Evolutionary conservation across 2,113 vertebrate genomes (phyloP).

Genomic region (Chloroceryle aenea): DNA sequence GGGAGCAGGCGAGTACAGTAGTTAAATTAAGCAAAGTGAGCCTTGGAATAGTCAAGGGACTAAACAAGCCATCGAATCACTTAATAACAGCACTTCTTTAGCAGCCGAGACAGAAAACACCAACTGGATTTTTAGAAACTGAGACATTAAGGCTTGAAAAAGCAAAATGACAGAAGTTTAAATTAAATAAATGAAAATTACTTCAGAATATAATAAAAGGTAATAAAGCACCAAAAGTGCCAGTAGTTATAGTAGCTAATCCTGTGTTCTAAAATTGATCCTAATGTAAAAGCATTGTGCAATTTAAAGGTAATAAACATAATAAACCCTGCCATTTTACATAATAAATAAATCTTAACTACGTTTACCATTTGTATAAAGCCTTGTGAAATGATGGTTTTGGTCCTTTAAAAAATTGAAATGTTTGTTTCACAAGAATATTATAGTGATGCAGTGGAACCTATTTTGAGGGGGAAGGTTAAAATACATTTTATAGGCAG

Average conservation of each 20-base stretch:
- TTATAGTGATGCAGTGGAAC: constrained; percentile 23
- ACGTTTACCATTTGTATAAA: constrained; percentile 22
- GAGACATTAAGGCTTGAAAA: constrained; percentile 47
- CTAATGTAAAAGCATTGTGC: constrained; percentile 62
- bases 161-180: constrained; percentile 37
- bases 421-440: constrained; percentile 43
- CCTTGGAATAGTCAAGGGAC: constrained; percentile 61
- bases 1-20: constrained; percentile 36
- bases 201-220: constrained; percentile 66
- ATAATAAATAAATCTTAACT: constrained; percentile 69
- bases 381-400: not conserved
- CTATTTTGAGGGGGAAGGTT: constrained; percentile 10
- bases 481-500: constrained; percentile 14
- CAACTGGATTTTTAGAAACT: constrained; percentile 32
- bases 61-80: constrained; percentile 66
- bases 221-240: constrained; percentile 70
- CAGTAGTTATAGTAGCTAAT: constrained; percentile 63
- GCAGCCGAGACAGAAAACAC: constrained; percentile 10
- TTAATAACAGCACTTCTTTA: constrained; percentile 53
- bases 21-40: constrained; percentile 72
- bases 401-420: constrained; percentile 28
- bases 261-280: constrained; percentile 69
- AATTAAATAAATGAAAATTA: constrained; percentile 74
- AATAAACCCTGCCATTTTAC: constrained; percentile 61
- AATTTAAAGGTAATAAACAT: constrained; percentile 67